Conservation (phyloP, 1,140 invertebrate species). For the Steinernema khuongi region DNA sequence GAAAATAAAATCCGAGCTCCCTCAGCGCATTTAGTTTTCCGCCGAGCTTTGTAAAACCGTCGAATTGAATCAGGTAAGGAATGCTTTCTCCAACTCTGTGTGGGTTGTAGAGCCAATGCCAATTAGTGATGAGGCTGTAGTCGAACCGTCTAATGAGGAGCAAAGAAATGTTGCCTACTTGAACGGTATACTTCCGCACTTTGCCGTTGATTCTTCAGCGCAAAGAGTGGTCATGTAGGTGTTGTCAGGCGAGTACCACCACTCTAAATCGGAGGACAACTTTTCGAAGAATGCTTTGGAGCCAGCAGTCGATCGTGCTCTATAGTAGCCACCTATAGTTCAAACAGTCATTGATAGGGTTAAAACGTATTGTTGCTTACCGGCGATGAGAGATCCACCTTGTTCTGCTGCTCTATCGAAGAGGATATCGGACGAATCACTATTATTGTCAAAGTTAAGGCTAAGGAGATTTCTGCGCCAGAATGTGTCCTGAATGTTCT, state of each 20-base stretch:
- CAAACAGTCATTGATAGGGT: background rate
- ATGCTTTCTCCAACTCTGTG: conserved; percentile 13
- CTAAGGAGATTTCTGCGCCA: conserved; percentile 25
- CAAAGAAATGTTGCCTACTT: conserved; percentile 22
- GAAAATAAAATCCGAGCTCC: conserved; percentile 52
- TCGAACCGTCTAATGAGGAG: background rate
- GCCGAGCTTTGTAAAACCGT: conserved; percentile 53
- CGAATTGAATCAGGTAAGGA: conserved; percentile 51
- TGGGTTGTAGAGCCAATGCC: conserved; percentile 53
- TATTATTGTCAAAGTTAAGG: background rate
- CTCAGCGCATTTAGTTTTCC: conserved; percentile 52
- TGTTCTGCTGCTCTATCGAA: conserved; percentile 39
- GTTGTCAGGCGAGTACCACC: conserved; percentile 43
- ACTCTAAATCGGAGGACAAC: conserved; percentile 33
- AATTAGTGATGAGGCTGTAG: conserved; percentile 51
- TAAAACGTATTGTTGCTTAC: conserved; percentile 1
- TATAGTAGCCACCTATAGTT: conserved; percentile 39
- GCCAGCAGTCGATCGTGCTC: conserved; percentile 21
- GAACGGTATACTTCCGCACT: conserved; percentile 37
- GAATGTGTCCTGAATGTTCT: conserved; percentile 34
- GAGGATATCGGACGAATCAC: conserved; percentile 24
- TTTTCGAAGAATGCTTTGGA: conserved; percentile 31
- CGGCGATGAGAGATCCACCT: conserved; percentile 31
- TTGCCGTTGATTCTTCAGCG: conserved; percentile 21
- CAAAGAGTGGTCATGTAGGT: conserved; percentile 41